These are phyloP conservation scores for Poeciliopsis turrubarensis DNA, from an alignment of 2,113 vertebrate genomes.

Conservation along the genomic window DNA sequence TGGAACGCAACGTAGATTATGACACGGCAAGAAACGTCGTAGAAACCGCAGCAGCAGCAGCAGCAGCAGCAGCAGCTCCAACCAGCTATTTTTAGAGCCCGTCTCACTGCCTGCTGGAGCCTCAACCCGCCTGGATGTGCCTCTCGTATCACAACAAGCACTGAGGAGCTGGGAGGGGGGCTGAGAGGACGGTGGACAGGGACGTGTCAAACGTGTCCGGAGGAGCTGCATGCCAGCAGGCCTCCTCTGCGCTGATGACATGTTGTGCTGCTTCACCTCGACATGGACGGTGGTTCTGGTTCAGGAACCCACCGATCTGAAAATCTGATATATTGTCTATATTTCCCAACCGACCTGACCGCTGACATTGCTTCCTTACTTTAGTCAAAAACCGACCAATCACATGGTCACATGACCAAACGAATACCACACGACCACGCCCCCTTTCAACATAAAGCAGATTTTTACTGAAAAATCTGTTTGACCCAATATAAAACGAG, in stretches of 20 bases:
- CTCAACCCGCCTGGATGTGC: constrained; percentile 43
- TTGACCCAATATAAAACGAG: no score
- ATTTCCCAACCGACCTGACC: no score
- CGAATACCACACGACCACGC: no score
- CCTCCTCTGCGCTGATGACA: background rate
- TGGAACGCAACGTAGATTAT: constrained; percentile 68
- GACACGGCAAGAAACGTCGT: constrained; percentile 64
- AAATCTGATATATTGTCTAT: background rate
- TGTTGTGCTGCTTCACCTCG: background rate
- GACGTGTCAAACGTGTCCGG: background rate
- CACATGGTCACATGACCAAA: no score
- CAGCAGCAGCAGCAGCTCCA: constrained; percentile 59
- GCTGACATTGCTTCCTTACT: no score
- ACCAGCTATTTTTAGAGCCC: constrained; percentile 64
- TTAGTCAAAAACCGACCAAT: no score
- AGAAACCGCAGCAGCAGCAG: constrained; percentile 61
- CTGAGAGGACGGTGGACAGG: background rate
- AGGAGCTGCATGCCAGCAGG: background rate
- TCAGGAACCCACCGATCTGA: background rate
- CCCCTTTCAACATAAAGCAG: no score
- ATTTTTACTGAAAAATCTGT: no score
- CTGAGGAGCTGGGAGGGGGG: constrained; percentile 4
- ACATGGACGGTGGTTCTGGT: background rate
- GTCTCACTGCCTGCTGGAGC: constrained; percentile 43
- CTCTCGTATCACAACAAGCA: constrained; percentile 40